Evolutionary conservation across 2,113 vertebrate species (phyloP).

Genomic region (Cryptoleucopteryx plumbea): DNA sequence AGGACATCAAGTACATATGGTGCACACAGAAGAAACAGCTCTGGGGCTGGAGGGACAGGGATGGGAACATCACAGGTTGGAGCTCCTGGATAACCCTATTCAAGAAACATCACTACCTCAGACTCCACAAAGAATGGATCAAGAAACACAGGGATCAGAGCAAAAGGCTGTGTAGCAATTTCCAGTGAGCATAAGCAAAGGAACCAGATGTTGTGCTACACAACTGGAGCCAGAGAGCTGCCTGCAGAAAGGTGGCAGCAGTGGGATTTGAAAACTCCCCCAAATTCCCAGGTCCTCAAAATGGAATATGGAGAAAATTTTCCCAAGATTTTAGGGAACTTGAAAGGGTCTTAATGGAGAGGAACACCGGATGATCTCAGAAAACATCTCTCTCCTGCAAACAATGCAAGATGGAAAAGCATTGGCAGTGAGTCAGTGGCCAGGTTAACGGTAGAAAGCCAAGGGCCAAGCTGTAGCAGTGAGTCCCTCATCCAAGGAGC

Average conservation of each 20-base stretch:
- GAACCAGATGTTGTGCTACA: not conserved
- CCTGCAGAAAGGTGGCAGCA: not conserved
- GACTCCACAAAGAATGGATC: not conserved
- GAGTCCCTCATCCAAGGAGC: not conserved
- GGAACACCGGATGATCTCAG: not conserved
- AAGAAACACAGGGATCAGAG: not conserved
- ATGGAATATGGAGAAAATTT: not conserved
- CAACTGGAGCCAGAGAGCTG: not conserved
- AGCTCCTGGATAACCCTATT: not conserved
- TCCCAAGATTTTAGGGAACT: not conserved
- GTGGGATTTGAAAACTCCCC: not conserved
- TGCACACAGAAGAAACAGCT: not conserved
- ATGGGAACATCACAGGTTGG: not conserved
- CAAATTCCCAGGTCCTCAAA: not conserved
- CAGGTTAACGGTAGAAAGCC: not conserved
- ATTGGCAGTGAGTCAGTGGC: not conserved
- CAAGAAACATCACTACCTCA: not conserved
- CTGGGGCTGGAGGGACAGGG: not conserved
- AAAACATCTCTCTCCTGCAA: not conserved
- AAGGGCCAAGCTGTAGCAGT: not conserved
- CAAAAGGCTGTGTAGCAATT: not conserved
- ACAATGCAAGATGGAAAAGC: not conserved
- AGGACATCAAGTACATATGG: not conserved
- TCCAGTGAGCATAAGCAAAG: not conserved
- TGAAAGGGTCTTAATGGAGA: not conserved